Evolutionary conservation across 2,113 vertebrate genomes (phyloP), one percentile per base, ranked within the genome.

Genomic region (Labrus mixtus): DNA sequence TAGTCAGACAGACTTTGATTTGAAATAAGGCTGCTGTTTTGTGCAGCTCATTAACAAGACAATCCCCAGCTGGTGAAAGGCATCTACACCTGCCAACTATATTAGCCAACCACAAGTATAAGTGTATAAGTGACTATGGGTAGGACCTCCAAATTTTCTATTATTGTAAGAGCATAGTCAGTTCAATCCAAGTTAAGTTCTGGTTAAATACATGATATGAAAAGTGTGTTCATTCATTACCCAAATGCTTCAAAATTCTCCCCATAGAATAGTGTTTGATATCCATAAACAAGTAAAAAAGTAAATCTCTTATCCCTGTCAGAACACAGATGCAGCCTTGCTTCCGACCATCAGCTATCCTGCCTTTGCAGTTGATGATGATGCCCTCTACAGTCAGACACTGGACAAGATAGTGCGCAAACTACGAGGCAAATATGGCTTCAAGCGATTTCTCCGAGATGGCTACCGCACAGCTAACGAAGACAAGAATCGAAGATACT

Each of bases 311-410:
- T 71, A 15, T 36, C 4, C 59, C 19, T 0, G 1, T 0, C 78
- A 99, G 98, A 99, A 99, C 87, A 99, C 98, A 0, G 98, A 99
- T 55, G 96, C 98, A 2, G 96, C 98, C 16, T 93, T 99, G 53
- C 91, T 99, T 36, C 96, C 98, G 3, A 98, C 97, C 73, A 97
- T 99, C 85, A 98, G 96, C 91, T 99, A 99, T 25, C 98, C 98
- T 25, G 97, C 97, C 0, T 99, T 99, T 84, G 97, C 98, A 4
- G 94, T 99, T 73, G 98, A 99, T 22, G 98, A 99, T 53, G 98
- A 99, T 25, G 96, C 93, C 67, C 94, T 99, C 17, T 98, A 95
- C 89, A 91, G 75, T 72, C 98, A 99, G 90, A 98, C 97, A 0
- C 91, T 99, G 48, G 98, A 99, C 84, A 99, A 99, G 92, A 91